Percentiles rank a stretch among this genome's conserved stretches.
Conservation (phyloP, 1,140 invertebrate species). For the Mya arenaria region DNA sequence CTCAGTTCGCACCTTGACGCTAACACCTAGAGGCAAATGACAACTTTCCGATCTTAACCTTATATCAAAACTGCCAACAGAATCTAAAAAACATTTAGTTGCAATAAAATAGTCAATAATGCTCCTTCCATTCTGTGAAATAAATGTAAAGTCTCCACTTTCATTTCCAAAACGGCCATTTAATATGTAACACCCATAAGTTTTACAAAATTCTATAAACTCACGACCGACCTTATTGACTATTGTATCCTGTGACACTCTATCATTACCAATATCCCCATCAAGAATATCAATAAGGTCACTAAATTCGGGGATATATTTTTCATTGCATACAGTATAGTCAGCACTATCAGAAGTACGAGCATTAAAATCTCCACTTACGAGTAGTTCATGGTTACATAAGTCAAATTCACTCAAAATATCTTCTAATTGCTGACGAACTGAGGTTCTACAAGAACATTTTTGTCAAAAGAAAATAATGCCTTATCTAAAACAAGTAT, state of each 20-base stretch:
- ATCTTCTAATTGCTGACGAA: too few species aligned
- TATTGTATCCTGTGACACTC: background rate
- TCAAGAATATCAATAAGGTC: background rate
- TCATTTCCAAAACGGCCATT: background rate
- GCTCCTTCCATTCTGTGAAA: background rate
- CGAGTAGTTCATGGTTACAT: background rate
- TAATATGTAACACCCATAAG: background rate
- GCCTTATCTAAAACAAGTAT: too few species aligned
- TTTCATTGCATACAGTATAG: background rate
- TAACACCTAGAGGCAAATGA: background rate
- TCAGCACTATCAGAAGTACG: background rate
- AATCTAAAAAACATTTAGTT: background rate
- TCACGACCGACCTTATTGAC: background rate
- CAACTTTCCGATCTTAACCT: background rate
- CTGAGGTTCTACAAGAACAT: too few species aligned
- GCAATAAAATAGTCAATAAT: background rate
- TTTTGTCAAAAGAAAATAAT: too few species aligned
- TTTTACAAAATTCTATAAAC: constrained; percentile 11
- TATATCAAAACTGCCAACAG: background rate
- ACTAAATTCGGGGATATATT: background rate
- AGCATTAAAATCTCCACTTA: constrained; percentile 23
- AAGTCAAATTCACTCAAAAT: too few species aligned
- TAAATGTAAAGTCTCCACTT: background rate
- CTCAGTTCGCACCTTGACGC: too few species aligned
- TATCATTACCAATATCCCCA: background rate